Base-by-base conservation (phyloP, 2,888 invertebrate genomes). In the Phragmatobia fuliginosa region DNA sequence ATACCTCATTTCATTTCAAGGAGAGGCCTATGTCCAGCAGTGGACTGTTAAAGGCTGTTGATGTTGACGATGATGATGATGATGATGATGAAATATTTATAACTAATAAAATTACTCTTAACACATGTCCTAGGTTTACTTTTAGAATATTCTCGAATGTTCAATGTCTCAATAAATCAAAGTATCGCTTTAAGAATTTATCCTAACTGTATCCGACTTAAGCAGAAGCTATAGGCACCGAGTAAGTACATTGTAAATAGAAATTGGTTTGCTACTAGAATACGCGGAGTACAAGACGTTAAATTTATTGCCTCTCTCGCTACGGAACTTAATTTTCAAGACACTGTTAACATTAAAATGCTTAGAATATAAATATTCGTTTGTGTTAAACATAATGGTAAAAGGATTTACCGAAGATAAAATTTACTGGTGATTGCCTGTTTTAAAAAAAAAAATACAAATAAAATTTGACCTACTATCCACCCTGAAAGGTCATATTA, bases 271-370 rank as follows among this genome's bases (percentile, higher is more conserved):
- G 36, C 36, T 2, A 61, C 36, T 36, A 25, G 4, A 31, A 18
- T 11, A 36, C 36, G 41, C 25, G 7, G 16, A 36, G 62, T 36
- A 18, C 36, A n/a, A 62, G 28, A 38, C 62, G 31, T 36, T n/a
- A 25, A 62, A 67, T 62, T 67, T 67, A 67, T 67, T 31, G 32
- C 62, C 31, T 68, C 25, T 58, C 41, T 63, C 31, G 38, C 33
- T 45, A 31, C 36, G 21, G n/a, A 52, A 62, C 25, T 62, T 32
- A 38, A 58, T 56, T 67, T 68, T 18, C 38, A 62, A 41, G 60
- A 61, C n/a, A 49, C n/a, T 52, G 28, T 62, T 28, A 28, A 28
- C 28, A 41, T 31, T 61, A 61, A 36, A 6, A 25, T 36, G 4
- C 1, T n/a, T 11, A 60, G 14, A 25, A 25, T 14, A 31, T 33